These are phyloP conservation scores for Condylura cristata DNA, from an alignment of 2,113 vertebrate genomes.

Conservation along the genomic window DNA sequence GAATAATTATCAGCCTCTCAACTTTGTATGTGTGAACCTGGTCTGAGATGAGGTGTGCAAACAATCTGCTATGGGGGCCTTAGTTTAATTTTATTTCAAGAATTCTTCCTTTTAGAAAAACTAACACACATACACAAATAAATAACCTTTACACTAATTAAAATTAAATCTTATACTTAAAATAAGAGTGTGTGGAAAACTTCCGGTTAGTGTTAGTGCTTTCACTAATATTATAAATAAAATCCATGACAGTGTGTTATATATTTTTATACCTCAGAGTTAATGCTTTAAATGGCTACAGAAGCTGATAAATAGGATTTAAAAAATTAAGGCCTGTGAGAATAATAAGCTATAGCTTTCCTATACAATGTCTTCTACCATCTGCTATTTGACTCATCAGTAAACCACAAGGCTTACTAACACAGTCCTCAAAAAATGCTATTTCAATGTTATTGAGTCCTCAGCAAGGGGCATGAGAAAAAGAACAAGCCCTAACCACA, in stretches of 20 bases:
- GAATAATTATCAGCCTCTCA: slow-evolving; percentile 26
- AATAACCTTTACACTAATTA: not conserved
- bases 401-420: not conserved
- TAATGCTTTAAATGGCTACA: not conserved
- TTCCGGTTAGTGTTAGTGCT: not conserved
- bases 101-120: slow-evolving; percentile 38
- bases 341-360: not conserved
- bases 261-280: not conserved
- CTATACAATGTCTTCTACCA: not conserved
- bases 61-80: not conserved
- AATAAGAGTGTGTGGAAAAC: not conserved
- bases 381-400: not conserved
- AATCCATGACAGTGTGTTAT: not conserved
- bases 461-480: not conserved
- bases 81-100: slow-evolving; percentile 53
- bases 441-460: not conserved
- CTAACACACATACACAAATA: not conserved
- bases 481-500: not conserved
- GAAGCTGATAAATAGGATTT: not conserved
- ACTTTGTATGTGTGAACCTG: not conserved
- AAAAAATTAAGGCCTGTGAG: not conserved
- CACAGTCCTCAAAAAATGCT: not conserved
- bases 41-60: not conserved
- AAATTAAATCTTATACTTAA: not conserved
- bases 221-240: not conserved